Percentiles rank a stretch among this genome's conserved stretches.
Conservation (phyloP, 2,888 invertebrate species). For the Synergus umbraculus region DNA sequence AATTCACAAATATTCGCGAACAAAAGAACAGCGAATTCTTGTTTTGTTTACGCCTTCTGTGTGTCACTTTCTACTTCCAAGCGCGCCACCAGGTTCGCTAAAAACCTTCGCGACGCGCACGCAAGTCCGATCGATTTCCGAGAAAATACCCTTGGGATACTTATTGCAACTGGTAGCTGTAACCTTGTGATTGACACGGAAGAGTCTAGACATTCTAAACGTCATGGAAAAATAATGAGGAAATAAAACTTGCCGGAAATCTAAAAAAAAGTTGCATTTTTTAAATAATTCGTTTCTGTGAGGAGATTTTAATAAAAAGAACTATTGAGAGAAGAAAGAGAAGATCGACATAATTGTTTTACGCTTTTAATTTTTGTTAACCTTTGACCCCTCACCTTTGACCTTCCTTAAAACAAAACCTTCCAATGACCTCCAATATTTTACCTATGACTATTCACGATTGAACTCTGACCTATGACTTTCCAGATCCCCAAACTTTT, state of each 20-base stretch:
- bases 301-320: too few species aligned
- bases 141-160: neutral
- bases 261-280: too few species aligned
- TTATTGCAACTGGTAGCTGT: neutral
- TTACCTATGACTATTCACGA: too few species aligned
- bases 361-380: too few species aligned
- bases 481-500: too few species aligned
- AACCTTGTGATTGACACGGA: neutral
- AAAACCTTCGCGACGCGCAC: neutral
- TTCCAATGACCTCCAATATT: too few species aligned
- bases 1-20: neutral
- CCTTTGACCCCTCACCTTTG: too few species aligned
- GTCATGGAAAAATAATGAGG: neutral
- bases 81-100: neutral
- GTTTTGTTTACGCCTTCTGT: conserved; percentile 19
- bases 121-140: neutral
- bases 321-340: too few species aligned
- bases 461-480: too few species aligned
- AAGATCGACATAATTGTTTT: too few species aligned
- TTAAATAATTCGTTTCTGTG: too few species aligned
- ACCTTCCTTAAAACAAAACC: too few species aligned
- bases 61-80: neutral
- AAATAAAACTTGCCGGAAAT: neutral
- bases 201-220: neutral
- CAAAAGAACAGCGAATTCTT: neutral